Evolutionary conservation across 2,113 vertebrate species (phyloP), one percentile per base, ranked within the genome.

Genomic region (Cynocephalus volans): DNA sequence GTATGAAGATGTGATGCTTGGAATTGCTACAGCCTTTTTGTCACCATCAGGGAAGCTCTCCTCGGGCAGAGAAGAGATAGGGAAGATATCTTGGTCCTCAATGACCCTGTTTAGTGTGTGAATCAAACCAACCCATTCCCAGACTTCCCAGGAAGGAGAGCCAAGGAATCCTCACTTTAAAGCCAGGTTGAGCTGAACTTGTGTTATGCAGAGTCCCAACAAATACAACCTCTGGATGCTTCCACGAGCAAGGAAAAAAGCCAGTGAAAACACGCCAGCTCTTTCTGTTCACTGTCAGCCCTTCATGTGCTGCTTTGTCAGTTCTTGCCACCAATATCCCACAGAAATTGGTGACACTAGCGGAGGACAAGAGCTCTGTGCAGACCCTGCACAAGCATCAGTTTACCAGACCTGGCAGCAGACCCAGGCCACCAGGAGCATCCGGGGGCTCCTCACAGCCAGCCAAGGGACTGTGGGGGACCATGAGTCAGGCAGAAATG

Each of bases 291-390:
- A 5, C 23, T 15, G 3, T 9, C 2, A 26, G 67, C 48, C 8
- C 58, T 12, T 41, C 3, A 0, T 2, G 8, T 0, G 41, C 48
- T 45, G 18, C 14, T 28, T 11, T 10, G 15, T 33, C 21, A 8
- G 18, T 6, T 10, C 69, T 41, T 56, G 26, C 62, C 21, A 33
- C 76, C 45, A 17, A 6, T 10, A 48, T 17, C 11, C 48, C 28
- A 15, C 1, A 3, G 60, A 83, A 48, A 4, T 10, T 8, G 12
- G 45, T 13, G 50, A 69, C 12, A 1, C 36, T 26, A 17, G 52
- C 19, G 18, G 12, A 60, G 58, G 52, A n/a, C 14, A 54, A 19
- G 28, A 9, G 15, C 15, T 2, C 41, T 23, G 50, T 15, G 17
- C 41, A 33, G 52, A 28, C 7, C 28, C 69, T 2, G 15, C 7